Evolutionary conservation across 2,113 vertebrate species (phyloP).

Genomic region (Athene noctua): DNA sequence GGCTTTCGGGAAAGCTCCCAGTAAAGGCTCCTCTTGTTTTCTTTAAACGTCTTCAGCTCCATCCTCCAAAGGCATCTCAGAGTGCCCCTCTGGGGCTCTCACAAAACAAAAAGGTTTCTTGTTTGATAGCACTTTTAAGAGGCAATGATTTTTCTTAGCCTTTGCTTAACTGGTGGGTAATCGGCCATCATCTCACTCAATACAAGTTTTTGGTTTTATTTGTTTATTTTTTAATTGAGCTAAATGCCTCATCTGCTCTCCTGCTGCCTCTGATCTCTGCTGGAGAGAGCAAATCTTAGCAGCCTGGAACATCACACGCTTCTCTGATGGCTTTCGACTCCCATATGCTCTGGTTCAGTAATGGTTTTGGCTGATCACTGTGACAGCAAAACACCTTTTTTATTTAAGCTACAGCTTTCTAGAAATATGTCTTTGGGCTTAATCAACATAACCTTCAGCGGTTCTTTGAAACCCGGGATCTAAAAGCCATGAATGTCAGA

Average conservation of each 20-base stretch:
- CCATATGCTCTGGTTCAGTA: constrained; percentile 19
- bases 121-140: neutral
- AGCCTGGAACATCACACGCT: neutral
- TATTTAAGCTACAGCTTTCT: constrained; percentile 36
- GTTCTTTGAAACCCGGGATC: constrained; percentile 55
- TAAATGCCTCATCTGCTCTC: neutral
- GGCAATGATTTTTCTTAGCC: neutral
- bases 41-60: neutral
- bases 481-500: constrained; percentile 61
- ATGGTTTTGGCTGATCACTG: constrained; percentile 13
- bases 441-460: constrained; percentile 53
- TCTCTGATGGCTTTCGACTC: constrained; percentile 3
- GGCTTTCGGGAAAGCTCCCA: neutral
- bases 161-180: neutral
- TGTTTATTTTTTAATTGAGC: constrained; percentile 24
- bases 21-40: neutral
- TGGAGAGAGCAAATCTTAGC: constrained; percentile 30
- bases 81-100: neutral
- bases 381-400: constrained; percentile 39
- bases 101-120: neutral
- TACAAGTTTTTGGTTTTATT: neutral
- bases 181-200: neutral
- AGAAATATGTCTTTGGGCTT: constrained; percentile 50
- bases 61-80: neutral
- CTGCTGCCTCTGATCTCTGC: neutral